Evolutionary conservation across 2,797 vertebrate species (phyloP).

Genomic region (Poliocrania exsul): DNA sequence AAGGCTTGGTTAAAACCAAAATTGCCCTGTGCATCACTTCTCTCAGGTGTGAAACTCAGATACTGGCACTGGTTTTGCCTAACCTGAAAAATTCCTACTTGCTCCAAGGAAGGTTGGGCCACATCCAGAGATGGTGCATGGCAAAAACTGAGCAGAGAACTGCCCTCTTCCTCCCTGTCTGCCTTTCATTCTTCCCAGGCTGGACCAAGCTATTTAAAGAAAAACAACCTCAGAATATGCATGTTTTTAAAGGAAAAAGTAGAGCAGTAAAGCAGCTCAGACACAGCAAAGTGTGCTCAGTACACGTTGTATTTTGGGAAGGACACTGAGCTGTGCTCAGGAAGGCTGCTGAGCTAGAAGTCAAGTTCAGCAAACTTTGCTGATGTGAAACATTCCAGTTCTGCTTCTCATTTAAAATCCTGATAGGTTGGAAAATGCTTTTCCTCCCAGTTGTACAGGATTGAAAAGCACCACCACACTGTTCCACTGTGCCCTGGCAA

Average conservation of each 20-base stretch:
- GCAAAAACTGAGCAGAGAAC: background rate
- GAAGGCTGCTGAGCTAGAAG: background rate
- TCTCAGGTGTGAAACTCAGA: background rate
- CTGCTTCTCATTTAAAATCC: background rate
- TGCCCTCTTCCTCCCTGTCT: background rate
- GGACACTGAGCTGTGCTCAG: background rate
- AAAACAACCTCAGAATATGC: background rate
- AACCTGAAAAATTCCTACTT: background rate
- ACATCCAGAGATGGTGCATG: background rate
- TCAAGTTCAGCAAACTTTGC: background rate
- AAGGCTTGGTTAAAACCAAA: background rate
- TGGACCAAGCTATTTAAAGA: background rate
- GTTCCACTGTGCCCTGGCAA: background rate
- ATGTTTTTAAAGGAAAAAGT: background rate
- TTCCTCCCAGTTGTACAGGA: background rate
- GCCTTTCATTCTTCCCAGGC: background rate
- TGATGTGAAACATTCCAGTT: background rate
- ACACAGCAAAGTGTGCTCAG: background rate
- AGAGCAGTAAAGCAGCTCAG: background rate
- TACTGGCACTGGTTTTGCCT: background rate
- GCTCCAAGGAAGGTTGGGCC: background rate
- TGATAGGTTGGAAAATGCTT: background rate
- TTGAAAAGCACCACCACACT: background rate
- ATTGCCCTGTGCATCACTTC: background rate
- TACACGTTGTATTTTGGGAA: background rate